Percentiles rank a stretch among this genome's conserved stretches.
phyloP scores from a whole-genome alignment of 2,797 vertebrate genomes.

The Peromyscus nudipes region DNA sequence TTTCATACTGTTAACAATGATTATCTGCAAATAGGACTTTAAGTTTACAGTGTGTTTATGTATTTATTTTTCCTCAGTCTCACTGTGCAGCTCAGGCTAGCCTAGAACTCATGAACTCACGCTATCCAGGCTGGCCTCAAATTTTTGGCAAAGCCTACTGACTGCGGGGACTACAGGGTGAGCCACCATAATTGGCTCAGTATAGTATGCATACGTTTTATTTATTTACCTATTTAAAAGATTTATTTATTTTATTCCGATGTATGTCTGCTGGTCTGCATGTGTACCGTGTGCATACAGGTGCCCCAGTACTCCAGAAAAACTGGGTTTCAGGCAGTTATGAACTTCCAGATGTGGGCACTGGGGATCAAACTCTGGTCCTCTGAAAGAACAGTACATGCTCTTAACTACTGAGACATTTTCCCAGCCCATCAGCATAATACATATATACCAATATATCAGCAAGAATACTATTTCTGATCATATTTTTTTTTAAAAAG shows the following conservation, averaged over 20 bases:
- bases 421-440: background rate
- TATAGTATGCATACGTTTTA: background rate
- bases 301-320: background rate
- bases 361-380: background rate
- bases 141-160: background rate
- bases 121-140: background rate
- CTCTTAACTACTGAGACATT: background rate
- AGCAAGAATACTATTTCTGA: background rate
- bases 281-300: too few relatives aligned
- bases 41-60: background rate
- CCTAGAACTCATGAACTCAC: background rate
- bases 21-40: constrained; percentile 44
- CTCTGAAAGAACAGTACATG: background rate
- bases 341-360: background rate
- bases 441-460: background rate
- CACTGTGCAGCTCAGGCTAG: background rate
- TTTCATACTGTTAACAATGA: constrained; percentile 21
- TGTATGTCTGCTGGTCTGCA: background rate
- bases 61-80: background rate
- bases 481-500: background rate
- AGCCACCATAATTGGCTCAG: background rate
- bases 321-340: background rate
- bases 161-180: background rate
- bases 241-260: background rate
- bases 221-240: background rate